Base-by-base conservation (phyloP, 2,113 vertebrate species). In the Corythornis vintsioides region DNA sequence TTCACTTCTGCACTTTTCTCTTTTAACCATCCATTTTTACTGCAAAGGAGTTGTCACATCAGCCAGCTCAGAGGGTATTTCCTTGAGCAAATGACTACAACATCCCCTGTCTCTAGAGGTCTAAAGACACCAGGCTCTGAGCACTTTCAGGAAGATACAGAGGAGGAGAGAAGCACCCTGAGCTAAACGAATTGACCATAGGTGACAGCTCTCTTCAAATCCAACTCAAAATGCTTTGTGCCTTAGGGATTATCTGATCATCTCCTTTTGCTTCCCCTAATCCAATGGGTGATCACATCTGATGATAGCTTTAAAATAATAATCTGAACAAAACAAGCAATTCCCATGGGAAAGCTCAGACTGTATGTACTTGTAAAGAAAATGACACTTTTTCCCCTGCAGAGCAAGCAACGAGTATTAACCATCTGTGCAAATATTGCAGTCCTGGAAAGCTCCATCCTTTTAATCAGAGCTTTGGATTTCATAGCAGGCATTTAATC, bases 401-500 rank as follows among this genome's bases (percentile, higher is more conserved):
- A 18, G 78, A 89, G 78, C 78, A 92, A 87, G 57, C 65, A 28
- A 10, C 1, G 74, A 84, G 63, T 11, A 72, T 72, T 18, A 72
- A 87, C 90, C 93, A 91, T 93, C 94, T 83, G 95, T 52, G 22
- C 88, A 38, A 78, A 48, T 1, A 31, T 13, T 53, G 56, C 88
- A 72, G 79, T 17, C 84, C 93, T 92, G 84, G 81, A 63, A 69
- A 84, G 70, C 92, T 89, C 31, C 70, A 59, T 59, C 84, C 43
- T 69, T 89, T 87, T 89, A 79, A 91, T 87, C 86, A 78, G 90
- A 91, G 90, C 59, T 91, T 69, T 82, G 92, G 82, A 53, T 82
- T 78, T 66, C 90, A 35, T 3, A 69, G 85, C 90, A 85, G 70
- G 71, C 86, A 2, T 91, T 82, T 85, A 76, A 89, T 91, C 8